These are phyloP conservation scores for Drosophila tristis DNA, from an alignment of 1,140 invertebrate genomes.

Conservation along the genomic window DNA sequence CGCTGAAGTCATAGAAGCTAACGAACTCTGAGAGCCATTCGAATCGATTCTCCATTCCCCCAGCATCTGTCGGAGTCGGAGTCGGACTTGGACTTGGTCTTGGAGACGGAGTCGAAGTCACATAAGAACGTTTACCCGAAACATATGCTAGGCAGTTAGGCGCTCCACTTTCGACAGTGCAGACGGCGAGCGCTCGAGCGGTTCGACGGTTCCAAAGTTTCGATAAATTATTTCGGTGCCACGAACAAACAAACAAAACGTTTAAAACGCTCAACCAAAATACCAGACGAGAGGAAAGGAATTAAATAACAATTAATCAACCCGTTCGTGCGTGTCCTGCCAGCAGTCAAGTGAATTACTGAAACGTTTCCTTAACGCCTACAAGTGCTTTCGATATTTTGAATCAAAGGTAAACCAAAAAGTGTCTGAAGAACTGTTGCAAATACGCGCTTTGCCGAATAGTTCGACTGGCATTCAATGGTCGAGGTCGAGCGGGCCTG, in stretches of 20 bases:
- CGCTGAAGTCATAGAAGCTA: slow-evolving; percentile 70
- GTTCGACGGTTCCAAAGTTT: slow-evolving; percentile 35
- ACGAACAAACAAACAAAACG: slow-evolving; percentile 10
- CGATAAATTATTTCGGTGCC: slow-evolving; percentile 29
- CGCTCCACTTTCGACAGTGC: slow-evolving; percentile 78
- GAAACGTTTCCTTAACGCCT: slow-evolving; percentile 8
- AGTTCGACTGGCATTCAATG: slow-evolving; percentile 50
- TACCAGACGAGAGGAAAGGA: background rate
- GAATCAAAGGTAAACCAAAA: slow-evolving; percentile 33
- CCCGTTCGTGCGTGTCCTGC: slow-evolving; percentile 60
- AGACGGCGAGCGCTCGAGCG: slow-evolving; percentile 63
- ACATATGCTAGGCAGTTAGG: slow-evolving; percentile 66
- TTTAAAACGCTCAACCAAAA: slow-evolving; percentile 3
- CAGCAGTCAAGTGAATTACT: slow-evolving; percentile 24
- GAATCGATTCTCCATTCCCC: slow-evolving; percentile 48
- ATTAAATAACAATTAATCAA: slow-evolving; percentile 24
- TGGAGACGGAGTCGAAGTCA: slow-evolving; percentile 28
- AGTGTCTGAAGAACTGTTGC: slow-evolving; percentile 14
- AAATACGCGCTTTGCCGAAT: slow-evolving; percentile 25
- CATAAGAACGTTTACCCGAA: slow-evolving; percentile 74
- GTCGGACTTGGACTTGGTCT: background rate
- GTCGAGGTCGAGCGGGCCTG: slow-evolving; percentile 15
- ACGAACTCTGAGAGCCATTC: slow-evolving; percentile 68
- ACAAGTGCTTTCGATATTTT: slow-evolving; percentile 2
- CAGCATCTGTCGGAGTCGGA: slow-evolving; percentile 46